Percentiles rank a stretch among this genome's conserved stretches.
Evolutionary conservation across 2,888 invertebrate species (phyloP).

Genomic region (Polyommatus iphigenia): DNA sequence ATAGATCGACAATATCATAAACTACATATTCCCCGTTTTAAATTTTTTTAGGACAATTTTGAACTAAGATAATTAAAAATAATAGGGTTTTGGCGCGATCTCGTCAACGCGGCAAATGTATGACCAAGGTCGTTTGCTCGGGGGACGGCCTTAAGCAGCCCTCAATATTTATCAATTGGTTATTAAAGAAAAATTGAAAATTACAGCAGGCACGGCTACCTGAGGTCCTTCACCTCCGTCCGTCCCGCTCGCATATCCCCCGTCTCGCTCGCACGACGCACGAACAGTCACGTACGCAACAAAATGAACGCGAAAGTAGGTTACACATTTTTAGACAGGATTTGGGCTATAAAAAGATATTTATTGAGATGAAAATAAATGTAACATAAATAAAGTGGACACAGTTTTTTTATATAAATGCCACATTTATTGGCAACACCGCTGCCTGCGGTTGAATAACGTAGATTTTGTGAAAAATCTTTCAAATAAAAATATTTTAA

Average conservation of each 20-base stretch:
- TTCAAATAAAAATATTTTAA: too few species aligned
- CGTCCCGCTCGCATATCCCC: neutral
- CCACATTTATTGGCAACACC: neutral
- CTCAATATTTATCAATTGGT: neutral
- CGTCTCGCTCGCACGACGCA: slow-evolving; percentile 12
- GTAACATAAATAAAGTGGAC: neutral
- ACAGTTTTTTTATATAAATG: neutral
- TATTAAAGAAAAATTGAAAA: neutral
- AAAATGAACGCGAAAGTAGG: neutral
- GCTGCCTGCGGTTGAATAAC: neutral
- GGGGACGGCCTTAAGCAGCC: too few species aligned
- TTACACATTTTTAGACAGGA: neutral
- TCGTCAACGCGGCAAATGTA: too few species aligned
- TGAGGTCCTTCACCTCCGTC: slow-evolving; percentile 5
- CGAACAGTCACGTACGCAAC: neutral
- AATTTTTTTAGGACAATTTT: too few species aligned
- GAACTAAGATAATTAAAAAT: too few species aligned
- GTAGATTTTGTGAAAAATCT: too few species aligned
- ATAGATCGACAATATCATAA: too few species aligned
- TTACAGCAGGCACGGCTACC: slow-evolving; percentile 2
- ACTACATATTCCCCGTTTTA: too few species aligned
- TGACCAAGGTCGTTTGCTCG: too few species aligned
- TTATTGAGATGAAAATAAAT: neutral
- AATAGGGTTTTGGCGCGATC: too few species aligned
- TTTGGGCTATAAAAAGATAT: neutral